phyloP scores from a whole-genome alignment of 2,113 vertebrate species.

The Pongo abelii region DNA sequence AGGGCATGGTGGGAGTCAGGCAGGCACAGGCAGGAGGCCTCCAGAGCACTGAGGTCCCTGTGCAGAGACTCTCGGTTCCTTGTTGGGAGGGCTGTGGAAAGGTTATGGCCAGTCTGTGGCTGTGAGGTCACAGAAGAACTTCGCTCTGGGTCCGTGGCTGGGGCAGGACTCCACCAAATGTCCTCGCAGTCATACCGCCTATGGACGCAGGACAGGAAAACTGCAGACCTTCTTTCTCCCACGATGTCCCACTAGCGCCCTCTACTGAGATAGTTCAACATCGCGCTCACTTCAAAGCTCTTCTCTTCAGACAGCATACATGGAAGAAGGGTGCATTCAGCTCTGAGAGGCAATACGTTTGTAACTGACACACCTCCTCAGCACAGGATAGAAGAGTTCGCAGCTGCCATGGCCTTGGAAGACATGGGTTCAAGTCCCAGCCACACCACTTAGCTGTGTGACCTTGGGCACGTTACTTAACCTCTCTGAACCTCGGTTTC shows the following conservation, averaged over 20 bases:
- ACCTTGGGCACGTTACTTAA: neutral
- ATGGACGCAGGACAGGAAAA: neutral
- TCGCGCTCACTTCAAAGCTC: neutral
- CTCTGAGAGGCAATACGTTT: neutral
- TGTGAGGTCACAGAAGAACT: neutral
- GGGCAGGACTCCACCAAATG: too few relatives aligned
- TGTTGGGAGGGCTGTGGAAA: neutral
- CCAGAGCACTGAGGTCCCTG: neutral
- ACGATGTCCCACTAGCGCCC: neutral
- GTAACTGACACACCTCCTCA: neutral
- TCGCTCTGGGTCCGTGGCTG: too few relatives aligned
- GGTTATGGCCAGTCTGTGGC: neutral
- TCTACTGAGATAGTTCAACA: neutral
- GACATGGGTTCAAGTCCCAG: neutral
- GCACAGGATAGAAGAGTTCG: neutral
- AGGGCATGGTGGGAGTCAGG: neutral
- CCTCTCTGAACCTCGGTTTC: neutral
- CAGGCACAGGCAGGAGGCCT: neutral
- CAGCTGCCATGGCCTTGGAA: neutral
- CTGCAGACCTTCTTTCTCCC: too few relatives aligned
- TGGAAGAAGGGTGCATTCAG: accelerated
- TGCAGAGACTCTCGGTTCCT: neutral
- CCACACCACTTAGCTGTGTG: neutral
- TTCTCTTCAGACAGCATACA: neutral
- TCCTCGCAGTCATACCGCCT: neutral